Conservation (phyloP, 1,140 invertebrate species). For the Cryptotermes secundus region DNA sequence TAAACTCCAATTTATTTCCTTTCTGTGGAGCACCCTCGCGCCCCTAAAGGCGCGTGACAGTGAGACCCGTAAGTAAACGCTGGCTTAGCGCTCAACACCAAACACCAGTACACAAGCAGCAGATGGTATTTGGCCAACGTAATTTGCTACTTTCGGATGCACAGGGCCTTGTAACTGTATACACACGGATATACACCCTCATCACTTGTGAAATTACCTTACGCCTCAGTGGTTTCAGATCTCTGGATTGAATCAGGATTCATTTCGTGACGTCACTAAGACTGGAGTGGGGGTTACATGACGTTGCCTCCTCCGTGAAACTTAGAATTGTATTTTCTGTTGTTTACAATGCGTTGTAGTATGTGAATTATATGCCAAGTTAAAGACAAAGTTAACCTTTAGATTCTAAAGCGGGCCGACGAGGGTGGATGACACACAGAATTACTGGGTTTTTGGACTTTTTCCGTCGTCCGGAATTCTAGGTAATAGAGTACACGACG, state of each 20-base stretch:
- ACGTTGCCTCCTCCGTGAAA: not conserved
- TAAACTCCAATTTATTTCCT: conserved; percentile 26
- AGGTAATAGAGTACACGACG: too few species aligned
- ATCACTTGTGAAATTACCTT: not conserved
- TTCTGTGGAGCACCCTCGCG: not conserved
- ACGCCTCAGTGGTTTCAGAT: conserved; percentile 5
- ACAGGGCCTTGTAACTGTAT: not conserved
- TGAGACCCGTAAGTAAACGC: conserved; percentile 7
- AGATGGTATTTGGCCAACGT: conserved; percentile 7
- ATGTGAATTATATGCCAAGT: not conserved
- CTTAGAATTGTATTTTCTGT: too few species aligned
- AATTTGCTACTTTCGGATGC: conserved; percentile 12
- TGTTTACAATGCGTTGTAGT: not conserved
- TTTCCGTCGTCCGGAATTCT: too few species aligned
- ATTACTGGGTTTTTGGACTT: too few species aligned
- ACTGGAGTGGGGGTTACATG: not conserved
- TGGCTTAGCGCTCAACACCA: not conserved
- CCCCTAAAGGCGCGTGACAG: not conserved
- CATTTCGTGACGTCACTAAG: not conserved
- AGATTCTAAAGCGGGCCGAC: too few species aligned
- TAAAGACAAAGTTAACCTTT: too few species aligned
- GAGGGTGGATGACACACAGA: too few species aligned
- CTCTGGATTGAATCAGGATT: not conserved
- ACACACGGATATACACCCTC: conserved; percentile 1
- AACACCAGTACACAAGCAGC: not conserved